Evolutionary conservation across 2,113 vertebrate genomes (phyloP).

Genomic region (Urocitellus parryii): DNA sequence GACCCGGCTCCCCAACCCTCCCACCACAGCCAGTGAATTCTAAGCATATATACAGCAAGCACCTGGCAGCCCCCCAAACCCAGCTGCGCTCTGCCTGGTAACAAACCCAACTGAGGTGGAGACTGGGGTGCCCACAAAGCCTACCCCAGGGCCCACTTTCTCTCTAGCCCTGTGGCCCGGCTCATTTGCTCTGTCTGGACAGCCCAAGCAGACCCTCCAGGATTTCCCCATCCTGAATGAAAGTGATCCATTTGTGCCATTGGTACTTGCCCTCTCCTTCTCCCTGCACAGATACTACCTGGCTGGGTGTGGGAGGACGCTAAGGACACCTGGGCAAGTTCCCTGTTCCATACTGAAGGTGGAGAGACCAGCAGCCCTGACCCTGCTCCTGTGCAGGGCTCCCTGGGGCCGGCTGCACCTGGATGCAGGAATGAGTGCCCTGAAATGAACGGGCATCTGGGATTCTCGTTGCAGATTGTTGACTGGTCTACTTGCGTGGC

Average conservation of each 20-base stretch:
- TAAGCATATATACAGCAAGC: slow-evolving; percentile 24
- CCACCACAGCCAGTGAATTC: not conserved
- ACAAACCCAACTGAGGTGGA: not conserved
- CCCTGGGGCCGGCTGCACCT: not conserved
- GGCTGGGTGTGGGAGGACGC: not conserved
- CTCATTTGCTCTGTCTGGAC: slow-evolving; percentile 13
- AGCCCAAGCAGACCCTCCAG: not conserved
- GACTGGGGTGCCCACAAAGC: not conserved
- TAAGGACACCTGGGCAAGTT: not conserved
- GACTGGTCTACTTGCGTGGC: slow-evolving; percentile 64
- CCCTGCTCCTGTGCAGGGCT: not conserved
- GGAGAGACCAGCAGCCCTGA: not conserved
- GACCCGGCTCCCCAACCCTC: not conserved
- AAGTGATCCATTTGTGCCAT: not conserved
- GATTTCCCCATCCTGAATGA: not conserved
- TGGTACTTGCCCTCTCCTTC: not conserved
- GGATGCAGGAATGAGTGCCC: not conserved
- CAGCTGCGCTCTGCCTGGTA: not conserved
- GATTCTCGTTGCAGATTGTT: slow-evolving; percentile 77
- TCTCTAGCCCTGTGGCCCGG: not conserved
- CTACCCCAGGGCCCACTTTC: not conserved
- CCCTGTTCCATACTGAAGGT: not conserved
- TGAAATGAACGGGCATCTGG: slow-evolving; percentile 67
- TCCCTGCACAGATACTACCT: not conserved
- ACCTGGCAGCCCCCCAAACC: slow-evolving; percentile 4